A percentile compares a stretch with the other conserved stretches of the same genome.
These are phyloP conservation scores for Burhinus oedicnemus DNA, from an alignment of 2,113 vertebrate genomes.

Conservation along the genomic window DNA sequence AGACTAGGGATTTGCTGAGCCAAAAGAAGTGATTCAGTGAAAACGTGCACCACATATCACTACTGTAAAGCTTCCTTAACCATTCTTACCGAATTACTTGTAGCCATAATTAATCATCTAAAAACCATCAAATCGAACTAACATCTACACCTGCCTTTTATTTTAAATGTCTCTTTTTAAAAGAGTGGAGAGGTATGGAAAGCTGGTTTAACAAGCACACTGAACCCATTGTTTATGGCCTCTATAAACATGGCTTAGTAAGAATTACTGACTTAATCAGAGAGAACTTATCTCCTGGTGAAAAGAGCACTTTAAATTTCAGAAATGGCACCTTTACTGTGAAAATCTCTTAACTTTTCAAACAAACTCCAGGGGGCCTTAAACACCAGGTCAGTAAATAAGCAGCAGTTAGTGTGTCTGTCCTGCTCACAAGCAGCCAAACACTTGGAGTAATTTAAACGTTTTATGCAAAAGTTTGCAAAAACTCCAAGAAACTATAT, in stretches of 20 bases:
- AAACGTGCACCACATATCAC: slow-evolving; percentile 20
- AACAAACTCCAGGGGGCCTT: slow-evolving; percentile 82
- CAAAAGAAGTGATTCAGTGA: not conserved
- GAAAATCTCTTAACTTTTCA: slow-evolving; percentile 83
- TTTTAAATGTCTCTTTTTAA: slow-evolving; percentile 81
- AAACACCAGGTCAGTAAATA: slow-evolving; percentile 78
- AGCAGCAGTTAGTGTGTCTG: slow-evolving; percentile 47
- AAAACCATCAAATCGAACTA: slow-evolving; percentile 50
- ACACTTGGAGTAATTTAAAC: slow-evolving; percentile 24
- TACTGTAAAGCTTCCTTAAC: slow-evolving; percentile 15
- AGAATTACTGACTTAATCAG: slow-evolving; percentile 85
- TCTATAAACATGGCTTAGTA: slow-evolving; percentile 84
- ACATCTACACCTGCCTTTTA: slow-evolving; percentile 81
- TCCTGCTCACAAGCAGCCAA: slow-evolving; percentile 52
- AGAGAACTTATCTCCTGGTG: slow-evolving; percentile 80
- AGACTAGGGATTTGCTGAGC: not conserved
- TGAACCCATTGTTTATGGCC: slow-evolving; percentile 83
- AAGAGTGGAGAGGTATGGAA: slow-evolving; percentile 79
- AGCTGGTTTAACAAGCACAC: slow-evolving; percentile 81
- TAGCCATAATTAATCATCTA: slow-evolving; percentile 73
- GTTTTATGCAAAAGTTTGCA: slow-evolving; percentile 46
- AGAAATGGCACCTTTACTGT: slow-evolving; percentile 80
- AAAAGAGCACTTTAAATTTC: slow-evolving; percentile 83
- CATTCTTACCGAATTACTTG: slow-evolving; percentile 48
- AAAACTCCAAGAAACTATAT: slow-evolving; percentile 43